Evolutionary conservation across 2,888 invertebrate genomes (phyloP).

Genomic region (Ceratothoa steindachneri): DNA sequence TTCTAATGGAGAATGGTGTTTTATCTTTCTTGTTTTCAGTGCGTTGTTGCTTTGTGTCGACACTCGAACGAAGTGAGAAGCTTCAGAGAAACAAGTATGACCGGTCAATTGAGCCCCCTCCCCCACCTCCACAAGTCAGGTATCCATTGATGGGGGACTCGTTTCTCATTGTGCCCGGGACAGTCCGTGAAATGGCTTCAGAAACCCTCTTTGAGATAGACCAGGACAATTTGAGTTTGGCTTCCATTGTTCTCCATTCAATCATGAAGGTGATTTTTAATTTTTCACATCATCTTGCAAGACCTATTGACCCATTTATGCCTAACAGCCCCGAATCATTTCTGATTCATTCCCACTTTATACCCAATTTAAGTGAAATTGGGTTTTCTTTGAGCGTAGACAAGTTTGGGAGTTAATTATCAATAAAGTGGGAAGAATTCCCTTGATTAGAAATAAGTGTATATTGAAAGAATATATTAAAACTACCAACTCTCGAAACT

Average conservation of each 20-base stretch:
- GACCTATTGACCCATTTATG: too few species aligned
- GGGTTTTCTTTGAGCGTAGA: too few species aligned
- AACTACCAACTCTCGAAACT: too few species aligned
- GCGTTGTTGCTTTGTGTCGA: slow-evolving; percentile 82
- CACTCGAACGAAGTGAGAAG: slow-evolving; percentile 62
- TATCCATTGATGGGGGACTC: slow-evolving; percentile 59
- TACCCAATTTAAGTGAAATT: too few species aligned
- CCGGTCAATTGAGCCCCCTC: slow-evolving; percentile 54
- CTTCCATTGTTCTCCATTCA: slow-evolving; percentile 78
- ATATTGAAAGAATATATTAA: too few species aligned
- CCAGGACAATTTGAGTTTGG: slow-evolving; percentile 73
- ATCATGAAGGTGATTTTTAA: slow-evolving; percentile 61
- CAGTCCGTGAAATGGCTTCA: slow-evolving; percentile 72
- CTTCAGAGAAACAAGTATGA: slow-evolving; percentile 44
- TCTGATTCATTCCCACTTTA: too few species aligned
- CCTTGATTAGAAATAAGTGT: too few species aligned
- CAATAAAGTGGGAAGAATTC: too few species aligned
- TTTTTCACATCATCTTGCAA: not conserved
- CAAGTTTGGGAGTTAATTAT: too few species aligned
- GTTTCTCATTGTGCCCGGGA: slow-evolving; percentile 52
- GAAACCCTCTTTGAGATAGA: slow-evolving; percentile 83
- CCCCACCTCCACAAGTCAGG: slow-evolving; percentile 61
- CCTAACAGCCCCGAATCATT: too few species aligned
- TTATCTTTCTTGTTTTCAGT: slow-evolving; percentile 61
- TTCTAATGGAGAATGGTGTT: too few species aligned